Percentiles rank a stretch among this genome's conserved stretches.
Conservation (phyloP, 2,113 vertebrate species). For the Condylura cristata region DNA sequence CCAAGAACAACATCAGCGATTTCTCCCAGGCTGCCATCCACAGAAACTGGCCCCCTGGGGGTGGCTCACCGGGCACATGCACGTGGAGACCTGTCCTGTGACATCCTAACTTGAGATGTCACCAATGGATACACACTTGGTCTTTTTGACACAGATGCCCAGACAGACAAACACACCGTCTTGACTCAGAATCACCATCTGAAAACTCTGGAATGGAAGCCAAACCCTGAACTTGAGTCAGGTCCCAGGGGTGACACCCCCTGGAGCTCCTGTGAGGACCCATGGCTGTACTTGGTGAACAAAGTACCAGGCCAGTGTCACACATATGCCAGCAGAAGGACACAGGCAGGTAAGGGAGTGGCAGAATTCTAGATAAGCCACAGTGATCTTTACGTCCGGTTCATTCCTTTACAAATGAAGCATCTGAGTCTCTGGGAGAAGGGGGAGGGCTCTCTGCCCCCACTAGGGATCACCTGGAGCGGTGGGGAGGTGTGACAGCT, state of each 20-base stretch:
- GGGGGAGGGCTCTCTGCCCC: neutral
- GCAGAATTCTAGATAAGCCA: neutral
- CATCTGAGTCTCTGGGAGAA: neutral
- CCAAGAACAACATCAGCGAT: neutral
- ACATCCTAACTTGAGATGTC: neutral
- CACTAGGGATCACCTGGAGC: neutral
- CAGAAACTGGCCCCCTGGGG: neutral
- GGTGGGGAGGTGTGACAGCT: neutral
- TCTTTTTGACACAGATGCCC: neutral
- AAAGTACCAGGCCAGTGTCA: neutral
- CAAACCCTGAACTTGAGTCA: neutral
- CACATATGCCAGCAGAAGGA: neutral
- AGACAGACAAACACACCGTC: neutral
- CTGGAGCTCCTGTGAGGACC: neutral
- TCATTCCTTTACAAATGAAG: neutral
- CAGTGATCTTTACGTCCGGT: neutral
- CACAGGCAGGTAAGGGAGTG: rapidly evolving
- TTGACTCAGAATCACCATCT: neutral
- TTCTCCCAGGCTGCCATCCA: neutral
- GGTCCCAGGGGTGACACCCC: neutral
- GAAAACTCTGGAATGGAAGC: neutral
- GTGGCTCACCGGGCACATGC: neutral
- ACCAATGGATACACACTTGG: neutral
- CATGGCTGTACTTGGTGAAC: neutral
- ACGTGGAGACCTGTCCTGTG: neutral